Evolutionary conservation across 2,113 vertebrate genomes (phyloP), one percentile per base, ranked within the genome.

Genomic region (Pionites leucogaster): DNA sequence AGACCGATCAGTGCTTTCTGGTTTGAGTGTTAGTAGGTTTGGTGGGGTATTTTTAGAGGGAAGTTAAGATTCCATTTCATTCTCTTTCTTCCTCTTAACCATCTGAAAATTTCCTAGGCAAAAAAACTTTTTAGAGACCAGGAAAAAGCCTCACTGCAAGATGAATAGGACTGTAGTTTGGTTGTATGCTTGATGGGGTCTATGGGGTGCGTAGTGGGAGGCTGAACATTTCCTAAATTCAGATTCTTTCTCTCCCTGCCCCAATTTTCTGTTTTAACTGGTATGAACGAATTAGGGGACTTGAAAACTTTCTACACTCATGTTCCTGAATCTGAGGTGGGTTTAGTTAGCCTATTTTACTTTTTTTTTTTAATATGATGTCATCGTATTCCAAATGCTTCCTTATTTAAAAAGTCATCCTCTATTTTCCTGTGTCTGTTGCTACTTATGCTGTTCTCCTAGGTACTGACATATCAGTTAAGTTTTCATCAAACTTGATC

Each of bases 201-300:
- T 57, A 7, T 22, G 49, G 7, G 12, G 39, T 44, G 7, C 3
- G 6, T 9, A 15, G 37, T 4, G 4, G 25, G 28, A 74, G 13
- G 2, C n/a, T 23, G 18, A 15, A 18, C 0, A 1, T 25, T 63
- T 24, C 13, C 41, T 35, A 9, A 46, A 6, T 29, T 28, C 17
- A 11, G 7, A 31, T 28, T 16, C 3, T 18, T 16, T 33, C 13
- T 8, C 31, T 59, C n/a, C 13, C 23, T 41, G 7, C 33, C 33
- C 33, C 13, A 23, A 24, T 41, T 19, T 46, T 49, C 3, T 27
- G 24, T 20, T 49, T 28, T 22, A 13, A 3, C 23, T 71, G 11
- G 3, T 57, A 33, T 2, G 4, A 69, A 4, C 22, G 3, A 65
- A 4, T 22, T 57, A 35, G 7, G 3, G 11, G 1, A 55, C 44